These are phyloP conservation scores for Astreopora myriophthalma DNA, from an alignment of 64 coral and sea anemone genomes.

Conservation along the genomic window DNA sequence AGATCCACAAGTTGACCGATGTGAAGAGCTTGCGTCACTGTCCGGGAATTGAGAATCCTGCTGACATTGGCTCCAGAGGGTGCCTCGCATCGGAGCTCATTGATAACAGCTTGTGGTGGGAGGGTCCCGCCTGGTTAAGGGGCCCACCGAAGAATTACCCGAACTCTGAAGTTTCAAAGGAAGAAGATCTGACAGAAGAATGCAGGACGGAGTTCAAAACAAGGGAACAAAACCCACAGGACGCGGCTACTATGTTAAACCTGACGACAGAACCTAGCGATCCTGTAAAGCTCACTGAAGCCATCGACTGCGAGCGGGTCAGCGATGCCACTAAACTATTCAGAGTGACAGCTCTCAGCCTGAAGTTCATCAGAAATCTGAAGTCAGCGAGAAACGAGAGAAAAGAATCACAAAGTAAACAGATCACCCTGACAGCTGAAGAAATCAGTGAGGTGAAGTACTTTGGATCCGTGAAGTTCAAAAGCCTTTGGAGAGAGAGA, in stretches of 20 bases:
- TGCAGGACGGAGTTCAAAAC: too few relatives aligned
- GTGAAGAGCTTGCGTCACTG: constrained; percentile 33
- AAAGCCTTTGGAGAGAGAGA: constrained; percentile 4
- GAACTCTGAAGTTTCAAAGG: not conserved
- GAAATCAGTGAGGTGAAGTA: constrained; percentile 37
- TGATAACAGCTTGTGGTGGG: constrained; percentile 7
- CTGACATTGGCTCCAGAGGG: constrained; percentile 34
- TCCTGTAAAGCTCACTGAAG: constrained; percentile 40
- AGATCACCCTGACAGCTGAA: constrained; percentile 29
- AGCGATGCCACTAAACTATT: constrained; percentile 54
- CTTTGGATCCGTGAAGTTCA: constrained; percentile 69
- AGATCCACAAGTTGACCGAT: constrained; percentile 37
- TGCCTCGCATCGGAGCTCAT: constrained; percentile 5
- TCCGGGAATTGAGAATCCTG: constrained; percentile 40
- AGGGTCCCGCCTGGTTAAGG: constrained; percentile 15
- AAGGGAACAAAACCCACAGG: too few relatives aligned
- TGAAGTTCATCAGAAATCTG: constrained; percentile 51
- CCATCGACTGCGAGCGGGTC: constrained; percentile 65
- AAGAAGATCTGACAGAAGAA: too few relatives aligned
- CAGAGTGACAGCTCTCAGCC: constrained; percentile 62
- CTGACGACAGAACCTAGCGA: not conserved
- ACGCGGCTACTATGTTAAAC: not conserved
- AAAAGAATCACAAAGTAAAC: not conserved
- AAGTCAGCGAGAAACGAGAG: not conserved
- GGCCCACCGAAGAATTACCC: constrained; percentile 24